Conservation (phyloP, 1,140 invertebrate genomes). For the Rhagoletis pomonella region DNA sequence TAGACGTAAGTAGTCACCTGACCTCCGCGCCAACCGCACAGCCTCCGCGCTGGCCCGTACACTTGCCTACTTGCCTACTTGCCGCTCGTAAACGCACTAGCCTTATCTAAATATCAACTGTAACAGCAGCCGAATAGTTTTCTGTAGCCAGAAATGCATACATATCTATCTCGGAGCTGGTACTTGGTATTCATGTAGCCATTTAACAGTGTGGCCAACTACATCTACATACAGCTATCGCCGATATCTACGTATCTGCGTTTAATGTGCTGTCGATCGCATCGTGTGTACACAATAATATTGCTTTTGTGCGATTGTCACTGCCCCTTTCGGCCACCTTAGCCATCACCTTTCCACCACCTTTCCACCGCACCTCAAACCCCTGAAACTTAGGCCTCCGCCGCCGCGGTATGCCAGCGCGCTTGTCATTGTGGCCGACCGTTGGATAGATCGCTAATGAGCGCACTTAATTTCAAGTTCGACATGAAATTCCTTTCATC, state of each 20-base stretch:
- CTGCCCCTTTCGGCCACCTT: not conserved
- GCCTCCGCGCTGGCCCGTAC: not conserved
- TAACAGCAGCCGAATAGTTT: slow-evolving; percentile 39
- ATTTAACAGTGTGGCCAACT: not conserved
- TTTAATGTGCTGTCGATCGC: slow-evolving; percentile 44
- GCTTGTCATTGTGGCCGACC: not conserved
- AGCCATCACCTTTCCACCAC: not conserved
- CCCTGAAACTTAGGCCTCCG: too few relatives aligned
- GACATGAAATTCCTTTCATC: slow-evolving; percentile 59
- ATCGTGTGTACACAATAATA: slow-evolving; percentile 35
- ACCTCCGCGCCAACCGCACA: not conserved
- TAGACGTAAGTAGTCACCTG: not conserved
- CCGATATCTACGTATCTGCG: slow-evolving; percentile 17
- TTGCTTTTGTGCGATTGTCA: slow-evolving; percentile 47
- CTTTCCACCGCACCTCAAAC: too few relatives aligned
- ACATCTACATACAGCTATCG: not conserved
- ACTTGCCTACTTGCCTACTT: not conserved
- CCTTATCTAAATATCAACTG: slow-evolving; percentile 10
- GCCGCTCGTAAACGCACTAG: not conserved
- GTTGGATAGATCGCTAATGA: slow-evolving; percentile 55
- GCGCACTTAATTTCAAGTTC: slow-evolving; percentile 58
- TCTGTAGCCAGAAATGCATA: not conserved
- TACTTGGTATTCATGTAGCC: slow-evolving; percentile 12
- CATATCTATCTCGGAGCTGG: not conserved
- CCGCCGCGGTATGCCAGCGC: not conserved